Conservation (phyloP, 1,140 invertebrate genomes). For the Psix sp. region DNA sequence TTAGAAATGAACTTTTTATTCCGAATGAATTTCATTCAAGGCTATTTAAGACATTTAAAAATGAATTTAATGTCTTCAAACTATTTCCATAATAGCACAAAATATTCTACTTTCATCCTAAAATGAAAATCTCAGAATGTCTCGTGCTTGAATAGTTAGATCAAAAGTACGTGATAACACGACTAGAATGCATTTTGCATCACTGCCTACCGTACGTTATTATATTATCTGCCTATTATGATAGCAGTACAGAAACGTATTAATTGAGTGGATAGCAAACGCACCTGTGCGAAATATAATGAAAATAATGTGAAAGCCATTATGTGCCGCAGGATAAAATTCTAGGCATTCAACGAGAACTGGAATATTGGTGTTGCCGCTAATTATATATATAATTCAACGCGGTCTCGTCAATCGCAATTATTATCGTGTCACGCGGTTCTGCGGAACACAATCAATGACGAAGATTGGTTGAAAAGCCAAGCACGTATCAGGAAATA, state of each 20-base stretch:
- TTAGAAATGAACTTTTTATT: too few relatives aligned
- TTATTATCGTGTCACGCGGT: conserved; percentile 13
- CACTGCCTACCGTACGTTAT: conserved; percentile 25
- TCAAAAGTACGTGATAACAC: too few relatives aligned
- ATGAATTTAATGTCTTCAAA: too few relatives aligned
- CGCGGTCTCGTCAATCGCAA: not conserved
- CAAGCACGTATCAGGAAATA: conserved; percentile 52
- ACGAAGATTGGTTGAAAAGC: conserved; percentile 64
- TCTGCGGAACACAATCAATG: conserved; percentile 61
- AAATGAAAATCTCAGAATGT: too few relatives aligned
- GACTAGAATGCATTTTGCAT: conserved; percentile 25
- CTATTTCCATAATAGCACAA: too few relatives aligned
- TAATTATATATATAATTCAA: conserved; percentile 28
- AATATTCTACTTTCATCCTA: too few relatives aligned
- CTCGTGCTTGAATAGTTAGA: too few relatives aligned
- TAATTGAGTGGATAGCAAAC: conserved; percentile 40
- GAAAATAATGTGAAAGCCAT: conserved; percentile 41
- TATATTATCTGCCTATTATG: conserved; percentile 46
- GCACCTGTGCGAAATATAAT: conserved; percentile 45
- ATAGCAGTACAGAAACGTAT: conserved; percentile 43
- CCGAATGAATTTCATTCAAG: too few relatives aligned
- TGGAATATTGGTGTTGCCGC: conserved; percentile 35
- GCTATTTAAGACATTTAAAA: too few relatives aligned
- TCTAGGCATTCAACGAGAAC: conserved; percentile 13
- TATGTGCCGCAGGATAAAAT: conserved; percentile 28